Evolutionary conservation across 2,797 vertebrate genomes (phyloP), one percentile per base, ranked within the genome.

Genomic region (Semaprochilodus insignis): DNA sequence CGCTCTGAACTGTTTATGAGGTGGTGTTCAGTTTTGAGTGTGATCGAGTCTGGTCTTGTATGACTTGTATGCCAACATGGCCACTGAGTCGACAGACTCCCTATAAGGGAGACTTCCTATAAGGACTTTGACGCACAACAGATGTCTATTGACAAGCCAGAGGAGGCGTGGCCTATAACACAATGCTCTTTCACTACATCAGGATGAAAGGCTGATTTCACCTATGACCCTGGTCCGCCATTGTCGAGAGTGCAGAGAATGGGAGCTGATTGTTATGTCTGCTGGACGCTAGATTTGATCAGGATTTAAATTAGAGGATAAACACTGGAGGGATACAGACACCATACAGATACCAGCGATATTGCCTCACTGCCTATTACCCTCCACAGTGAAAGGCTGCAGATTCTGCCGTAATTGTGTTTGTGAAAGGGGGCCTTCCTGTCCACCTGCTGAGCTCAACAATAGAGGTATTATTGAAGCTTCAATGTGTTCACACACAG

Each of bases 381-480:
- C 63, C 60, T 16, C 23, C 60, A 23, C 25, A 27, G 27, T 59
- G 31, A 31, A 23, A 19, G 69, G 67, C 17, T 65, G 23, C 27
- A 52, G 11, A 4, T 57, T 17, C 8, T 60, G 55, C 25, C 7
- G 23, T 70, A 76, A 76, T 16, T 77, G 31, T 23, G 36, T 62
- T 21, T 62, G 55, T 44, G 34, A 10, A 31, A 7, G 79, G 16
- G 34, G 34, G n/a, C 44, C 63, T 55, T 74, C 17, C 17, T 48
- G 34, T 59, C 36, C 62, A 76, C 63, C 36, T 81, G 36, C 40
- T 69, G 23, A 69, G 62, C 51, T 74, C 59, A 19, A 81, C 71
- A 81, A 66, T 54, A 44, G 59, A 69, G 40, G 34, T 16, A 15
- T 67, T 81, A 54, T 81, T 82, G 34, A 1, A 36, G 48, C 25